Evolutionary conservation across 2,797 vertebrate species (phyloP), one percentile per base, ranked within the genome.

Genomic region (Fistularia tabacaria): DNA sequence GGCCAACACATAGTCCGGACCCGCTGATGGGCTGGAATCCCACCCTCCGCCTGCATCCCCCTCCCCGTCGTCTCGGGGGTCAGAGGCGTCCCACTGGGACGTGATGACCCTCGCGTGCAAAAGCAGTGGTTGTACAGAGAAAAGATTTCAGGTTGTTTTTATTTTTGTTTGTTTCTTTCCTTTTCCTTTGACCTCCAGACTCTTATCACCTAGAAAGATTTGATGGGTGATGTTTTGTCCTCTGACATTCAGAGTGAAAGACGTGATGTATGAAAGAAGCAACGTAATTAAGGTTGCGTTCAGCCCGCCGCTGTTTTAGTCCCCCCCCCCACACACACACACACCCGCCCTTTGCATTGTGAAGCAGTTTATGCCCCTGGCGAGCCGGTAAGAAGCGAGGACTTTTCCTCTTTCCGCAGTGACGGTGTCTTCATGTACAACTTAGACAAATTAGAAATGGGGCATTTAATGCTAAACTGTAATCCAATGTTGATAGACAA

Each of bases 61-160:
- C 6, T 66, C 62, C 74, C 59, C 15, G 15, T 70, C 47, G 64
- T 50, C 64, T 62, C 67, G 54, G n/a, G 36, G 54, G 46, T 68
- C 75, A 14, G 66, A 50, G 65, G 57, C 36, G 60, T 51, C 59
- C 6, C 14, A 54, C 59, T 12, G 7, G 59, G 54, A 54, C 59
- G 78, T 66, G 78, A 36, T 10, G 64, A 51, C 53, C 63, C 63
- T 64, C 36, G 3, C 38, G 55, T 51, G 62, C 61, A 25, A 47
- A 66, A 69, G 68, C 60, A 7, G 62, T 38, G 63, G 70, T 61
- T 74, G 76, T 83, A 79, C 61, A 83, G 77, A 69, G 69, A 25
- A 25, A 87, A 73, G 51, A 74, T 78, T 85, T 94, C 92, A 93
- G 92, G 92, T 25, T 25, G 92, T 91, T 92, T 84, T 85, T 92